Percentiles rank a stretch among this genome's conserved stretches.
Evolutionary conservation across 2,113 vertebrate species (phyloP).

Genomic region (Mobula birostris): DNA sequence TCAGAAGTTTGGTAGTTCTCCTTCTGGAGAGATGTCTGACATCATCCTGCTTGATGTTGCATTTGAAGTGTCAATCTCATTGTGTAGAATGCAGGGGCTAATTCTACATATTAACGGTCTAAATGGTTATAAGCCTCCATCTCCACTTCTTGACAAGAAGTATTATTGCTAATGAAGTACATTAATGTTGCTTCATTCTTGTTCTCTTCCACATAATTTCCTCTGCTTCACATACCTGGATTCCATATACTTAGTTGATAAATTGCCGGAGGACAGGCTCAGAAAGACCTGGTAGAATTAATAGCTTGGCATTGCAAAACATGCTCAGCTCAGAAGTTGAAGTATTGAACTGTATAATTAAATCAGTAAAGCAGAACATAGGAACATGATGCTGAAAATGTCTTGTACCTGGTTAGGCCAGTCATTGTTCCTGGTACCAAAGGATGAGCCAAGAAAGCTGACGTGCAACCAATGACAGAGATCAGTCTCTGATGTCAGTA

Average conservation of each 20-base stretch:
- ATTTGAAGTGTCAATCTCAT: neutral
- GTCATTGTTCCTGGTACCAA: neutral
- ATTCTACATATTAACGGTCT: neutral
- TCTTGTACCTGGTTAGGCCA: neutral
- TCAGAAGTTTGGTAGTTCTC: neutral
- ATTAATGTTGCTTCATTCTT: neutral
- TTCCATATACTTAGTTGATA: neutral
- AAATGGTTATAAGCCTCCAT: neutral
- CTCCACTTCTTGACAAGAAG: neutral
- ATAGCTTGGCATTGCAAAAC: neutral
- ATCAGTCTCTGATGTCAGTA: neutral
- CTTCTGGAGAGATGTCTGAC: neutral
- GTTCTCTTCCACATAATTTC: neutral
- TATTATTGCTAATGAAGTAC: neutral
- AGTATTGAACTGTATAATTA: neutral
- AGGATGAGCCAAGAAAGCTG: neutral
- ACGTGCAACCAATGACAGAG: neutral
- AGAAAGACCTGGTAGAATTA: neutral
- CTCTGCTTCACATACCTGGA: neutral
- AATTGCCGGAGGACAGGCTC: neutral
- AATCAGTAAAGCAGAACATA: neutral
- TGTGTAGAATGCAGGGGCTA: neutral
- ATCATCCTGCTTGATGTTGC: neutral
- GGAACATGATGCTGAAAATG: neutral
- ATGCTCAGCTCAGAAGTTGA: neutral